phyloP scores from a whole-genome alignment of 2,797 vertebrate genomes.

The Siniperca undulata region DNA sequence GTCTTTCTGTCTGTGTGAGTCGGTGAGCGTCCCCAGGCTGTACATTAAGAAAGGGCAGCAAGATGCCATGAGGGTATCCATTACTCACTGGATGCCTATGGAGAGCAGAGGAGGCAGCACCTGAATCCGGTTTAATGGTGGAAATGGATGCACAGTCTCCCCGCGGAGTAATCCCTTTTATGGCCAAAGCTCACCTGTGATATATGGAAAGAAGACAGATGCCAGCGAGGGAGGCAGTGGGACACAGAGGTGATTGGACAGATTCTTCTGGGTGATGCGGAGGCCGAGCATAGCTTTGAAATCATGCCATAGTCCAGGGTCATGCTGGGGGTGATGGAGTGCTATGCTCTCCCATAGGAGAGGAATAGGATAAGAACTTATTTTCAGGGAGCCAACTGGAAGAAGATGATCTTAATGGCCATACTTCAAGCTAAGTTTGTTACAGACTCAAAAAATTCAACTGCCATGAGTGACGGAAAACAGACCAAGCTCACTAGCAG shows the following conservation, averaged over 20 bases:
- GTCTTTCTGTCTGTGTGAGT: constrained; percentile 51
- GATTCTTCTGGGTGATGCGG: constrained; percentile 70
- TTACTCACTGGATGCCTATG: constrained; percentile 82
- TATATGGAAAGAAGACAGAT: constrained; percentile 83
- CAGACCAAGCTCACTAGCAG: background rate
- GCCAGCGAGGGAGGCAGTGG: constrained; percentile 64
- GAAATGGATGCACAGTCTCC: constrained; percentile 84
- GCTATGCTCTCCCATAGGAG: constrained; percentile 65
- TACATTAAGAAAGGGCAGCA: constrained; percentile 76
- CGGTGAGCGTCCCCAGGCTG: constrained; percentile 50
- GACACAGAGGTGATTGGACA: constrained; percentile 70
- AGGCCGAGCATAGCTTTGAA: constrained; percentile 76
- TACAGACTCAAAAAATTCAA: background rate
- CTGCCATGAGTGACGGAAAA: constrained; percentile 13
- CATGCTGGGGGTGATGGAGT: constrained; percentile 73
- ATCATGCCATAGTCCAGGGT: constrained; percentile 74
- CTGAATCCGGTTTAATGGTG: constrained; percentile 89
- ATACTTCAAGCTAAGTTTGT: constrained; percentile 42
- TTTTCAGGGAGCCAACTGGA: constrained; percentile 50
- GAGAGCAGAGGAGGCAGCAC: constrained; percentile 83
- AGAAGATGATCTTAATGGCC: constrained; percentile 51
- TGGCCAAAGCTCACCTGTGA: constrained; percentile 84
- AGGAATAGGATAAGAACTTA: constrained; percentile 62
- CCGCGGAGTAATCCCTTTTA: constrained; percentile 84
- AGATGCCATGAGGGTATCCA: constrained; percentile 76